These are phyloP conservation scores for Chouioia cunea DNA, from an alignment of 2,888 invertebrate species.

Conservation along the genomic window DNA sequence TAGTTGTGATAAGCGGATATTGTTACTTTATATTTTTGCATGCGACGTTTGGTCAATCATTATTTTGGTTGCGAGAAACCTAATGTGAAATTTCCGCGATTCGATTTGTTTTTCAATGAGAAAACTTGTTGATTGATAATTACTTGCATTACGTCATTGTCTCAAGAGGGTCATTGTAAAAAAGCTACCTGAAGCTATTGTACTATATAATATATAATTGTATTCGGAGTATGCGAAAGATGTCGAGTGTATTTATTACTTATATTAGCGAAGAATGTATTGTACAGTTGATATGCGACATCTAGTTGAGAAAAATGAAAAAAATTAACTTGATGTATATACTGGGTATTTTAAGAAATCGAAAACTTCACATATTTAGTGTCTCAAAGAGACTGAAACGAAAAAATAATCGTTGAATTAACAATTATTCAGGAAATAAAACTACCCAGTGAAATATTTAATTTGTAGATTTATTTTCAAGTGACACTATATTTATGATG, in stretches of 20 bases:
- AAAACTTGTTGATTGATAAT: too few species aligned
- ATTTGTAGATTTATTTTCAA: constrained; percentile 43
- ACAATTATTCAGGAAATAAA: constrained; percentile 3
- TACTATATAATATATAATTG: constrained; percentile 38
- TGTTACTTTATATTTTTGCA: constrained; percentile 9
- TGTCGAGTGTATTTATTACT: constrained; percentile 44
- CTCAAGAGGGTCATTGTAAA: constrained; percentile 25
- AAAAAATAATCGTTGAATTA: too few species aligned
- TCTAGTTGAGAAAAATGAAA: constrained; percentile 2
- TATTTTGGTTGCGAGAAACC: background rate
- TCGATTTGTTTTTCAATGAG: too few species aligned
- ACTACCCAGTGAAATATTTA: constrained; percentile 24
- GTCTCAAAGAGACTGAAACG: constrained; percentile 19
- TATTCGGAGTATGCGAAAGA: constrained; percentile 27
- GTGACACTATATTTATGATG: constrained; percentile 43
- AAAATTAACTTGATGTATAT: constrained; percentile 23
- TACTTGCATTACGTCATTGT: constrained; percentile 7
- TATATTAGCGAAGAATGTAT: constrained; percentile 12
- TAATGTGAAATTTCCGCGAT: background rate
- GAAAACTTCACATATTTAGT: background rate
- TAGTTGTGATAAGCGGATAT: constrained; percentile 28
- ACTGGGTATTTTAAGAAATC: constrained; percentile 7
- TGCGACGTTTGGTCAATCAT: constrained; percentile 8
- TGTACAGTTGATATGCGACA: constrained; percentile 36
- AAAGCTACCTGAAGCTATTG: constrained; percentile 42